Conservation (phyloP, 2,888 invertebrate species). For the Drosophila mimetica region DNA sequence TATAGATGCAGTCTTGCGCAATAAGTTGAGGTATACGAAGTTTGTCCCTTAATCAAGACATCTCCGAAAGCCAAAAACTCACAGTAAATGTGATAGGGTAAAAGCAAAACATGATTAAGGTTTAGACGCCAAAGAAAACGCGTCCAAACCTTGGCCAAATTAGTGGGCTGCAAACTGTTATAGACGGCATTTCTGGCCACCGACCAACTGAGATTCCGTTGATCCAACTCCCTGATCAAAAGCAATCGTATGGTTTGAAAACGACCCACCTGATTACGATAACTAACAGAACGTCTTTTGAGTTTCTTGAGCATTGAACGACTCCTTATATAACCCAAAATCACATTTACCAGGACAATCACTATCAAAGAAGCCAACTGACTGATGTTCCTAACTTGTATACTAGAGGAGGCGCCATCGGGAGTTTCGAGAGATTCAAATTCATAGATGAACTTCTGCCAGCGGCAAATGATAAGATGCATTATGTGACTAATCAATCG, state of each 20-base stretch:
- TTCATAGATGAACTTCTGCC: slow-evolving; percentile 92
- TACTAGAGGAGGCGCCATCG: slow-evolving; percentile 65
- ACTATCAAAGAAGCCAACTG: slow-evolving; percentile 86
- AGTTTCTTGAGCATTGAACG: slow-evolving; percentile 55
- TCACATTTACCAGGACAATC: slow-evolving; percentile 88
- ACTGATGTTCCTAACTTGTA: slow-evolving; percentile 75
- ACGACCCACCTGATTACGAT: slow-evolving; percentile 51
- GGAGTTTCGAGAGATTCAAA: slow-evolving; percentile 92
- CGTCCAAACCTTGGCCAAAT: slow-evolving; percentile 80
- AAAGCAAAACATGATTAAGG: slow-evolving; percentile 69
- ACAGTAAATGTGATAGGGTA: slow-evolving; percentile 78
- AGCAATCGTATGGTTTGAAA: slow-evolving; percentile 71
- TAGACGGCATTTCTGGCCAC: slow-evolving; percentile 83
- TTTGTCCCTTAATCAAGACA: slow-evolving; percentile 79
- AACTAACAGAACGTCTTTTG: slow-evolving; percentile 52
- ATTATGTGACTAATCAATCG: slow-evolving; percentile 88
- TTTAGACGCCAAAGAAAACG: slow-evolving; percentile 81
- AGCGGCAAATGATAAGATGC: slow-evolving; percentile 89
- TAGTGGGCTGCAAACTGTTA: slow-evolving; percentile 84
- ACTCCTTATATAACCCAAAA: slow-evolving; percentile 87
- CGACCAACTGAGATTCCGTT: slow-evolving; percentile 82
- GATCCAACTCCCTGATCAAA: slow-evolving; percentile 82
- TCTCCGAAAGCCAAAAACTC: slow-evolving; percentile 80
- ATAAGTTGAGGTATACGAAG: slow-evolving; percentile 71
- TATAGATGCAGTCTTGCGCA: slow-evolving; percentile 79